phyloP scores from a whole-genome alignment of 2,113 vertebrate species.

The Phylloscopus trochiloides region DNA sequence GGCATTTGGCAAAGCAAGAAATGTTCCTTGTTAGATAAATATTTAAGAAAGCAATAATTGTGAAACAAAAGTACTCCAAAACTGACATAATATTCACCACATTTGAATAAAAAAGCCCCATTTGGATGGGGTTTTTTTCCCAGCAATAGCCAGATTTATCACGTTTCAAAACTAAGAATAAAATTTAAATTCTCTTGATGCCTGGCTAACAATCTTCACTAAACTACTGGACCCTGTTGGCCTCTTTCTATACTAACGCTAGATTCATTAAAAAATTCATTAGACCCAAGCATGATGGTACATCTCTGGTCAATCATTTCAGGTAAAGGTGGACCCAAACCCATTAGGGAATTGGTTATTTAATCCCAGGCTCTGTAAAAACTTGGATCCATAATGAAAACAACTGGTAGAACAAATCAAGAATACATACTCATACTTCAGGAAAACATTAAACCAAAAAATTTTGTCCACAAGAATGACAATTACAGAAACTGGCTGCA shows the following conservation, averaged over 20 bases:
- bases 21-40: neutral
- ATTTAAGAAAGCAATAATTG: constrained; percentile 23
- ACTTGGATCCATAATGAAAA: neutral
- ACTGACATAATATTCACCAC: neutral
- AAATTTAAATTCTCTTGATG: neutral
- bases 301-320: neutral
- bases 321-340: neutral
- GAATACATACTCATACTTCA: neutral
- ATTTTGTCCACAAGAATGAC: neutral
- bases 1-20: constrained; percentile 15
- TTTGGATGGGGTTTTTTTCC: neutral
- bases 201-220: neutral
- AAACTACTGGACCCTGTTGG: neutral
- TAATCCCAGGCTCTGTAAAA: neutral
- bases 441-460: neutral
- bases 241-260: neutral
- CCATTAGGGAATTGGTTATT: neutral
- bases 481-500: neutral
- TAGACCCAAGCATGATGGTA: neutral
- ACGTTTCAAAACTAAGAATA: neutral
- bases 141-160: neutral
- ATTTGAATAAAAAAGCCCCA: no score
- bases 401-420: neutral
- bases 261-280: neutral
- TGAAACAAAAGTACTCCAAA: neutral